Conservation (phyloP, 2,797 vertebrate genomes). For the Cynodonichthys magdalenae region DNA sequence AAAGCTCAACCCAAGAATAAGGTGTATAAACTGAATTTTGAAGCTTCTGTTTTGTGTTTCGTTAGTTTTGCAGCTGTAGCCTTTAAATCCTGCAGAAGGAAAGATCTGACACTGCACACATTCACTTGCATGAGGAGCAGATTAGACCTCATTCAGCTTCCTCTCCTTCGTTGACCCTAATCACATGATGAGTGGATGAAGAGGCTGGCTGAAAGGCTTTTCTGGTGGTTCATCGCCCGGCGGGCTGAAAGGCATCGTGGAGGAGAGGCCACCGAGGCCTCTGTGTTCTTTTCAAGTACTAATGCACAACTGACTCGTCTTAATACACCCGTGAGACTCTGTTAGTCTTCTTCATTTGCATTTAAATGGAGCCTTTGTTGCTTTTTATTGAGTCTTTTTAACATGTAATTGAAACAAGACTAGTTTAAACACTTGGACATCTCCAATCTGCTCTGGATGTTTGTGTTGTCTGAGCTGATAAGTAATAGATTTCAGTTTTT, state of each 20-base stretch:
- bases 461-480: background rate
- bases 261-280: conserved; percentile 25
- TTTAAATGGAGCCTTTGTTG: conserved; percentile 78
- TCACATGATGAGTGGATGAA: conserved; percentile 12
- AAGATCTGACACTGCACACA: conserved; percentile 78
- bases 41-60: too few relatives aligned
- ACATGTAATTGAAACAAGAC: conserved; percentile 87
- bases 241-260: conserved; percentile 61
- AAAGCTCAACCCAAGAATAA: too few relatives aligned
- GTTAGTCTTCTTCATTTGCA: conserved; percentile 91
- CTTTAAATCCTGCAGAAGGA: conserved; percentile 76
- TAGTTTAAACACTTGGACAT: conserved; percentile 82
- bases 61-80: conserved; percentile 88
- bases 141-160: conserved; percentile 83
- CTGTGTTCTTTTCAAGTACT: conserved; percentile 89
- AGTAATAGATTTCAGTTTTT: background rate
- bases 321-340: conserved; percentile 89
- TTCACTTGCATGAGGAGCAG: conserved; percentile 87
- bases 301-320: conserved; percentile 88
- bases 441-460: conserved; percentile 4
- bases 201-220: conserved; percentile 12
- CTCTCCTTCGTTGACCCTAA: conserved; percentile 35
- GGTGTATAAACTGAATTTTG: too few relatives aligned
- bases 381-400: conserved; percentile 88
- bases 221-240: conserved; percentile 37